These are phyloP conservation scores for Leptopterna dolabrata DNA, from an alignment of 2,888 invertebrate species.

Conservation along the genomic window DNA sequence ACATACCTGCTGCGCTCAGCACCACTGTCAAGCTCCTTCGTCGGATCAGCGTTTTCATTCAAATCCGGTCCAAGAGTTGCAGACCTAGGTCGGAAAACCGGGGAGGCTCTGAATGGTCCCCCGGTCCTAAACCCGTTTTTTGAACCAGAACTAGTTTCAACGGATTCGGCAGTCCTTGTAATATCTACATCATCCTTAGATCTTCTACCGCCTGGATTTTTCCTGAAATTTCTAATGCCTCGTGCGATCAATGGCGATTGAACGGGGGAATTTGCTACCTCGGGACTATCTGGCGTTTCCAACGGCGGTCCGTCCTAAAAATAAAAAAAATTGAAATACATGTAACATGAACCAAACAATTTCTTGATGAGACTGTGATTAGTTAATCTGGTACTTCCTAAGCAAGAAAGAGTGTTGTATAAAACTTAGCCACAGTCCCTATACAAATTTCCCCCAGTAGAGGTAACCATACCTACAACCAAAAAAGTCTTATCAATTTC, in stretches of 20 bases:
- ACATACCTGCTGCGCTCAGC: not conserved
- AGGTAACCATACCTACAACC: too few species aligned
- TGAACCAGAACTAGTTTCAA: conserved; percentile 7
- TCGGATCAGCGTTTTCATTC: not conserved
- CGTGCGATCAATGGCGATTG: not conserved
- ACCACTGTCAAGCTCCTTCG: not conserved
- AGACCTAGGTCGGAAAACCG: conserved; percentile 23
- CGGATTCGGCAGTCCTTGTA: not conserved
- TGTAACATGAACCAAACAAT: not conserved
- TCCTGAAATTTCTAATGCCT: conserved; percentile 13
- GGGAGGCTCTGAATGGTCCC: conserved; percentile 32
- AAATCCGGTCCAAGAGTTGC: not conserved
- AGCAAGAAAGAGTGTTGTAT: not conserved
- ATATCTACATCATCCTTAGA: not conserved
- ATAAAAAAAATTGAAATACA: not conserved
- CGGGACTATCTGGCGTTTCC: not conserved
- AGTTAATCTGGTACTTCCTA: not conserved
- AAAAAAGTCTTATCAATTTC: too few species aligned
- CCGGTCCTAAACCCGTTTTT: conserved; percentile 49
- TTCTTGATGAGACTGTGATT: not conserved
- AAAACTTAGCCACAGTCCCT: too few species aligned
- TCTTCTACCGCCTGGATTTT: not conserved
- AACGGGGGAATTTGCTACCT: not conserved
- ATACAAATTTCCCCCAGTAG: too few species aligned
- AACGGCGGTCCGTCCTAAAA: not conserved